Evolutionary conservation across 2,113 vertebrate genomes (phyloP), one percentile per base, ranked within the genome.

Genomic region (Stigmatopora argus): DNA sequence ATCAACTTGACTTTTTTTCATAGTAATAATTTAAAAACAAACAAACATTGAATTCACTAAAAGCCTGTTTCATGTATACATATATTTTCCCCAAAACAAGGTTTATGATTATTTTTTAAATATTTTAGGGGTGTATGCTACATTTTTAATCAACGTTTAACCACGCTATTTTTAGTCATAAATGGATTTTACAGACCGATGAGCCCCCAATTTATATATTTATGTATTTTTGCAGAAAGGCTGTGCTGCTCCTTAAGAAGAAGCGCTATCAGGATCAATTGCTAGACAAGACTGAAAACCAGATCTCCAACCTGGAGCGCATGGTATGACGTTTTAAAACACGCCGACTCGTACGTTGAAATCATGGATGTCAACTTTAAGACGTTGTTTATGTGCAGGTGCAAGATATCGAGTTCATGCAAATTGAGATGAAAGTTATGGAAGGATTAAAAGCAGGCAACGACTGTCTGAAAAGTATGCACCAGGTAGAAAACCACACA

Each of bases 391-490:
- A 31, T n/a, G 67, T 49, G 17, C 88, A 98, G 95, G 95, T 98
- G 26, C 94, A 97, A 85, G 93, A 94, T 58, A 94, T 98, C 41
- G 96, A 98, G 71, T 97, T 96, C 90, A 88, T 92, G 41, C 95
- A 97, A 87, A 96, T 97, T 18, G 95, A 98, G 76, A 90, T 95
- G 91, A 94, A 94, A 86, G 94, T 98, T 66, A 85, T 97, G 0
- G 95, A 98, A 69, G 95, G 95, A 0, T 90, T 98, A 34, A 94
- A 94, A 72, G 73, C 94, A 13, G 96, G 96, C 64, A 98, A 96
- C 0, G 92, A 96, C 3, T 97, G 96, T 84, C 89, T 97, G 77
- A 93, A 93, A 85, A 96, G 91, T 78, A 97, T 98, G 94, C 95
- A 97, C 63, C 90, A 98, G 94, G 96, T 97, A 45, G 0, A 48